Evolutionary conservation across 2,888 invertebrate genomes (phyloP), one percentile per base, ranked within the genome.

Genomic region (Physocephala rufipes): DNA sequence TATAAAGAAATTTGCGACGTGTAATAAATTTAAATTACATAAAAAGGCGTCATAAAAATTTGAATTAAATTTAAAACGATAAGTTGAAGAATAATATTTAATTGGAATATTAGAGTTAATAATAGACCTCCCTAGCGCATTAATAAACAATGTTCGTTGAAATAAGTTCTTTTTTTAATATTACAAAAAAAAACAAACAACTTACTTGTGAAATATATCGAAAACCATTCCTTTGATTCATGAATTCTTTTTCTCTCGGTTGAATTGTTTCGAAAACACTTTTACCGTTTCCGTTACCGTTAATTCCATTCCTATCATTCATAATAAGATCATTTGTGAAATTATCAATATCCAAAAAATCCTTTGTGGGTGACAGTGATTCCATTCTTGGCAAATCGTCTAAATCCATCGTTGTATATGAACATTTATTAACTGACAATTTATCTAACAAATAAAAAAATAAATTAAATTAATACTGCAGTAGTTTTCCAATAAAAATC

Each of bases 341-440:
- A 21, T 19, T 24, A 53, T 75, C 74, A 16, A 67, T 69, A 13
- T 77, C 76, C n/a, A 79, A 79, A 19, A 82, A 70, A 19, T 82
- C 81, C 65, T 78, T 78, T 5, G 78, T 73, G 2, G 85, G 85
- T 2, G 85, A 85, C 15, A 85, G 75, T 24, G 85, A 85, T 76
- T 85, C 80, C 79, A 85, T 73, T 74, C 83, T 78, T 2, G 85
- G 85, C 68, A 85, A 78, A 78, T 85, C 84, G 76, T 85, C 82
- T 55, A 84, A 70, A 45, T 81, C 77, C 64, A 82, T 82, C 84
- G 85, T 81, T 73, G 15, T 78, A n/a, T 12, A 30, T 28, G 28
- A 67, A 36, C 66, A 66, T 66, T 53, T 36, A 66, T 16, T 55
- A 3, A 19, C 15, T 61, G 26, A 36, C n/a, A 28, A 2, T 15